These are phyloP conservation scores for Drosophila ironensis DNA, from an alignment of 1,140 invertebrate genomes.

Conservation along the genomic window DNA sequence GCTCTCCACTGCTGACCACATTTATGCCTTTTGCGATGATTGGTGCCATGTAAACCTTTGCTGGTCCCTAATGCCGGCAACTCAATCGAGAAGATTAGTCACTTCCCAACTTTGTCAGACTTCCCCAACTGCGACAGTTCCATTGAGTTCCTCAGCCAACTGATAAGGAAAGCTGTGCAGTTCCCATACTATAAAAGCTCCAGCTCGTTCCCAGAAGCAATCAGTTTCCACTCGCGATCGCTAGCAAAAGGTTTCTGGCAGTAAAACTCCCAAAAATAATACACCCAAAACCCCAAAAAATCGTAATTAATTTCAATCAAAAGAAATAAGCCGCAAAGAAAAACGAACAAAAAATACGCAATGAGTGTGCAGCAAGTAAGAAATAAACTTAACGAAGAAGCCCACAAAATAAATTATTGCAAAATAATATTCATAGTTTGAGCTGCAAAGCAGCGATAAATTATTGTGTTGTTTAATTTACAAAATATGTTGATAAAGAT, in stretches of 20 bases:
- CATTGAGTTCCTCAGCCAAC: constrained; percentile 16
- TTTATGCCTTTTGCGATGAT: too few species aligned
- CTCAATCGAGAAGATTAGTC: constrained; percentile 48
- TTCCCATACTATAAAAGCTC: constrained; percentile 47
- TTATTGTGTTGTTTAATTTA: too few species aligned
- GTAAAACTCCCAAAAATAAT: constrained; percentile 8
- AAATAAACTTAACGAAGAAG: too few species aligned
- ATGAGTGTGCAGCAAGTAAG: constrained; percentile 22
- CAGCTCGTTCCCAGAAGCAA: background rate
- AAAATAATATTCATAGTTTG: too few species aligned
- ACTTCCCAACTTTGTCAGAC: constrained; percentile 31
- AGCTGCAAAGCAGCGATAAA: too few species aligned
- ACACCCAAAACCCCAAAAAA: background rate
- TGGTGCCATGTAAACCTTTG: constrained; percentile 1
- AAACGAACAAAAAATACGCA: background rate
- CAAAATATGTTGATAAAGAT: too few species aligned
- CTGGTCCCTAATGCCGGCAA: background rate
- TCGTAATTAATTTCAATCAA: background rate
- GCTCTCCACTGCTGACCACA: too few species aligned
- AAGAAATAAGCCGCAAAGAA: background rate
- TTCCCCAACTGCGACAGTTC: constrained; percentile 4
- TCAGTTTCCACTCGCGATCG: constrained; percentile 30
- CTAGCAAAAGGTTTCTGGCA: background rate
- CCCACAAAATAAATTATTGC: too few species aligned
- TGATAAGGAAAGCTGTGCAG: constrained; percentile 48